Conservation (phyloP, 2,888 invertebrate species). For the Chalcosyrphus nemorum region DNA sequence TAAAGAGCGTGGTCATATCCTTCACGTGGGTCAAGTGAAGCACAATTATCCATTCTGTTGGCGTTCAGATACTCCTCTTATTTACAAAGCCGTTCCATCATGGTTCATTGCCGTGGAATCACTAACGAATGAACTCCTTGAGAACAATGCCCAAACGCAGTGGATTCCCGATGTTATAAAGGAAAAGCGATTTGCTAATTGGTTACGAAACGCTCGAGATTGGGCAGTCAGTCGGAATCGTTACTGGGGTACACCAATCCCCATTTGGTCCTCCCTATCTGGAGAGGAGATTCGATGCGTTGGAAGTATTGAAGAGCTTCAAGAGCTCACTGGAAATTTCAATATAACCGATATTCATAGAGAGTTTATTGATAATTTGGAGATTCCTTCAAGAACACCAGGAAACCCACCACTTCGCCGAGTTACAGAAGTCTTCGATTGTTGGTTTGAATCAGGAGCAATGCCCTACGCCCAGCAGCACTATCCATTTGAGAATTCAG, state of each 20-base stretch:
- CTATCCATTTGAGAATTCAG: constrained; percentile 94
- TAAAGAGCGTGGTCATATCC: constrained; percentile 87
- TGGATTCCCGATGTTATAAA: constrained; percentile 97
- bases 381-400: constrained; percentile 91
- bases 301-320: constrained; percentile 93
- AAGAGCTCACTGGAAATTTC: constrained; percentile 87
- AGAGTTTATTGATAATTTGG: constrained; percentile 93
- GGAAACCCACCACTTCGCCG: constrained; percentile 93
- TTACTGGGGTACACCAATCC: constrained; percentile 99
- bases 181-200: constrained; percentile 97
- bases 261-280: constrained; percentile 95
- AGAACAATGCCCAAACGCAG: constrained; percentile 91
- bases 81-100: constrained; percentile 97
- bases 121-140: constrained; percentile 89
- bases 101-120: constrained; percentile 97
- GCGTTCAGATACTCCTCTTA: constrained; percentile 97
- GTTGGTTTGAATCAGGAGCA: constrained; percentile 99
- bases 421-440: constrained; percentile 97
- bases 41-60: constrained; percentile 98
- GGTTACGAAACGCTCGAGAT: constrained; percentile 96
- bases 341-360: constrained; percentile 94
- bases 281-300: constrained; percentile 94
- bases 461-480: constrained; percentile 97
- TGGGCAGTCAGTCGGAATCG: constrained; percentile 98
- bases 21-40: constrained; percentile 88